Percentiles rank a stretch among this genome's conserved stretches.
Evolutionary conservation across 1,140 invertebrate species (phyloP).

Genomic region (Anthonomus grandis): DNA sequence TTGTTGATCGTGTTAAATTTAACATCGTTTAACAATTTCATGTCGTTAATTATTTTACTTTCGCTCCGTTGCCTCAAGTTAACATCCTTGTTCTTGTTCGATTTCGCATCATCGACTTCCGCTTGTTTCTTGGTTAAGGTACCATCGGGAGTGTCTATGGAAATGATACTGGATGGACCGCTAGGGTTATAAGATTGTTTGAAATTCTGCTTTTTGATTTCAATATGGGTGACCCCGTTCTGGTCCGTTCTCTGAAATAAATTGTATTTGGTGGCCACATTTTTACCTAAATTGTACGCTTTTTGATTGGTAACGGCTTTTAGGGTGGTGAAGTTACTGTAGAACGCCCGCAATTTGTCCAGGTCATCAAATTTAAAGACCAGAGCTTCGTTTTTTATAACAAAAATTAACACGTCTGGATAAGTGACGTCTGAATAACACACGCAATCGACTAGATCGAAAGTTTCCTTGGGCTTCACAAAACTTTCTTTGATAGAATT

Average conservation of each 20-base stretch:
- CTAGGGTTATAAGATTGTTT: constrained; percentile 17
- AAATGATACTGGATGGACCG: constrained; percentile 40
- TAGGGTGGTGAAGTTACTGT: constrained; percentile 44
- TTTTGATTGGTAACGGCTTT: constrained; percentile 45
- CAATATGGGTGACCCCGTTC: constrained; percentile 49
- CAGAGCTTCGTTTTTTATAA: constrained; percentile 44
- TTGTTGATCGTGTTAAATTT: constrained; percentile 26
- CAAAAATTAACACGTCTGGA: constrained; percentile 45
- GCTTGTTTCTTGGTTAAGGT: constrained; percentile 12
- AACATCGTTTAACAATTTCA: constrained; percentile 6
- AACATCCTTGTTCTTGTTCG: constrained; percentile 16
- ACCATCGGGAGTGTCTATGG: constrained; percentile 41
- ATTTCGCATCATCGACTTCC: constrained; percentile 4
- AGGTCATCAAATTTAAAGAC: constrained; percentile 47
- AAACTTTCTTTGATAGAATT: constrained; percentile 18
- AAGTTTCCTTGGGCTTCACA: constrained; percentile 30
- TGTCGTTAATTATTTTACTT: constrained; percentile 27
- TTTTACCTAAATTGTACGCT: constrained; percentile 33
- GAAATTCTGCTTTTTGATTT: constrained; percentile 43
- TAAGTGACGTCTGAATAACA: constrained; percentile 47
- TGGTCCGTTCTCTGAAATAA: constrained; percentile 47
- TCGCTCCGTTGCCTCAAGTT: constrained; percentile 31
- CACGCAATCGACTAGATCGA: constrained; percentile 46
- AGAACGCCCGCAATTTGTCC: constrained; percentile 39
- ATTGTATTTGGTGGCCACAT: constrained; percentile 41